Base-by-base conservation (phyloP, 2,888 invertebrate species). In the Drosophila merina region DNA sequence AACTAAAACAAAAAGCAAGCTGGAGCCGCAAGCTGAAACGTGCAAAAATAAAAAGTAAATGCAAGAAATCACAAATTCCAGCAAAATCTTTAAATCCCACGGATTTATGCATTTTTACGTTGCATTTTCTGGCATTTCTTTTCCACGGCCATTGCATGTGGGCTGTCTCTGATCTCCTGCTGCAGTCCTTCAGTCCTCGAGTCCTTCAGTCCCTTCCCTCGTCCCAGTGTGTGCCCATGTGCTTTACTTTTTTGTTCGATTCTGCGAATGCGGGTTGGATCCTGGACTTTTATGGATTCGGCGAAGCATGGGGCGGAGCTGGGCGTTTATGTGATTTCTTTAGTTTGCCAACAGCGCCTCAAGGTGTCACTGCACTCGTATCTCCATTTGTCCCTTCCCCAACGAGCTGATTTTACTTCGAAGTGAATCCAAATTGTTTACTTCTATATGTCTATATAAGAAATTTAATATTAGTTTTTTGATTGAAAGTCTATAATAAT, bases 101-200 rank as follows among this genome's bases (percentile, higher is more conserved):
- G 82, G 85, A 86, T 86, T 86, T 86, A 86, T 86, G 85, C 83
- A 86, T 84, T 86, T 82, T 86, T 74, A 76, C 79, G 82, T 80
- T 83, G 85, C 81, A 86, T 76, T 84, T 78, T 71, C 75, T 50
- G 67, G 12, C 42, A 30, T 31, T 25, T 31, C 59, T 54, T 54
- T 20, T 14, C n/a, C 58, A 42, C 33, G 59, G 72, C 66, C 76
- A 44, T 31, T 54, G 64, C 81, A 81, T 79, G 81, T 82, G 81
- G 79, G 74, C 74, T 76, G 72, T 74, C 81, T 72, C 76, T 79
- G 77, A 70, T 57, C 52, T 64, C 63, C 57, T 63, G 40, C 40
- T 20, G 40, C 40, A 42, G 44, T 52, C 68, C 56, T 57, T 30
- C 40, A 14, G 25, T 12, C 26, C 33, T 45, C 2, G 1, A 20